Evolutionary conservation across 2,888 invertebrate species (phyloP).

Genomic region (Chrysolina oricalcia): DNA sequence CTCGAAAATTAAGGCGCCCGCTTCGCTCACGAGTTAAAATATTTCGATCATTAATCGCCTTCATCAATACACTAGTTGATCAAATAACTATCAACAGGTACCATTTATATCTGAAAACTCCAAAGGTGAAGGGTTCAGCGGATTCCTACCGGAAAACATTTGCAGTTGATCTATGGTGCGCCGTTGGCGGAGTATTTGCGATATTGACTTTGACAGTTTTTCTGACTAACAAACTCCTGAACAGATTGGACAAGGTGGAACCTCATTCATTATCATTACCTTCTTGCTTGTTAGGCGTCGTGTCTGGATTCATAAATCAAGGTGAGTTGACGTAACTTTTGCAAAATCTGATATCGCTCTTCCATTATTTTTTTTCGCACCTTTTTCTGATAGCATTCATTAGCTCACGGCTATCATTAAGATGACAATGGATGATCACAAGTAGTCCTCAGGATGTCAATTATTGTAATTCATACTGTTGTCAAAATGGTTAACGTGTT

Average conservation of each 20-base stretch:
- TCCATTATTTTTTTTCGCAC: not conserved
- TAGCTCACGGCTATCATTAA: too few species aligned
- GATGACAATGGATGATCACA: too few species aligned
- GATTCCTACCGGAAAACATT: constrained; percentile 65
- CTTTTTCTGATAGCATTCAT: too few species aligned
- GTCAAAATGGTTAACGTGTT: too few species aligned
- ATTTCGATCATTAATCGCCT: too few species aligned
- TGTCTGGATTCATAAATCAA: constrained; percentile 67
- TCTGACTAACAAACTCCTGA: constrained; percentile 61
- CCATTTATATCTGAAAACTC: constrained; percentile 64
- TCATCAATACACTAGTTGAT: not conserved
- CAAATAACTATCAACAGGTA: constrained; percentile 60
- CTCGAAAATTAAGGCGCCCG: too few species aligned
- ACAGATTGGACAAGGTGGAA: constrained; percentile 37
- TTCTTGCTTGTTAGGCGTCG: constrained; percentile 63
- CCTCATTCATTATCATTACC: constrained; percentile 59
- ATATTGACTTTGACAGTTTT: constrained; percentile 62
- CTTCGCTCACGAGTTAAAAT: too few species aligned
- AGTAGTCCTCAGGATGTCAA: too few species aligned
- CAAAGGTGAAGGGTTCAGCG: constrained; percentile 62
- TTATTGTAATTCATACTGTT: too few species aligned
- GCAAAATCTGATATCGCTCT: not conserved
- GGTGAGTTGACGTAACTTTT: constrained; percentile 56
- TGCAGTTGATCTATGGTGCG: constrained; percentile 61
- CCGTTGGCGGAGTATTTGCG: constrained; percentile 57